These are phyloP conservation scores for Dolichotis patagonum DNA, from an alignment of 2,113 vertebrate genomes.

Conservation along the genomic window DNA sequence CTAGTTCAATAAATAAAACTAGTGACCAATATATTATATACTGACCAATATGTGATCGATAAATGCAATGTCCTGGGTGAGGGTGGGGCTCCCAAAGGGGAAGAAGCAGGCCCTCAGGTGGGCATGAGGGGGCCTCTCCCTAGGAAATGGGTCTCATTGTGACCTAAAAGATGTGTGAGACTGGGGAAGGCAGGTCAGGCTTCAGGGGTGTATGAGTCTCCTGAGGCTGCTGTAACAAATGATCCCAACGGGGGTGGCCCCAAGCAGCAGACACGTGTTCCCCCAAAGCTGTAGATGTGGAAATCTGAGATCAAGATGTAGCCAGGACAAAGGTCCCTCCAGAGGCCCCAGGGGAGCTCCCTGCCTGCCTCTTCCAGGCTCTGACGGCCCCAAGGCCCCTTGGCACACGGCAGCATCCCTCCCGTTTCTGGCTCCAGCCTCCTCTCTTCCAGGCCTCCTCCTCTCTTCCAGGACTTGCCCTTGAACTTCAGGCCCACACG, in stretches of 20 bases:
- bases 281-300: background rate
- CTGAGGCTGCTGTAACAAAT: background rate
- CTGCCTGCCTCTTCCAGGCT: background rate
- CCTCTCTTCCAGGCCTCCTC: background rate
- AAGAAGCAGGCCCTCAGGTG: background rate
- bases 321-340: accelerated
- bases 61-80: accelerated
- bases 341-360: accelerated
- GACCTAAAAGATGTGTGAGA: no score
- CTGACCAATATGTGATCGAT: background rate
- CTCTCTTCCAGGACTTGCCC: background rate
- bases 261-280: background rate
- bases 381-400: accelerated
- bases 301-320: no score
- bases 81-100: background rate
- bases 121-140: background rate
- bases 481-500: background rate
- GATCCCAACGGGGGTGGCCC: accelerated
- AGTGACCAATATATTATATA: no score
- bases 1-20: background rate
- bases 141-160: background rate
- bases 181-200: background rate
- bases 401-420: background rate
- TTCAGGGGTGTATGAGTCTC: background rate
- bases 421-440: background rate